These are phyloP conservation scores for Cotesia typhae DNA, from an alignment of 1,140 invertebrate genomes.

Conservation along the genomic window DNA sequence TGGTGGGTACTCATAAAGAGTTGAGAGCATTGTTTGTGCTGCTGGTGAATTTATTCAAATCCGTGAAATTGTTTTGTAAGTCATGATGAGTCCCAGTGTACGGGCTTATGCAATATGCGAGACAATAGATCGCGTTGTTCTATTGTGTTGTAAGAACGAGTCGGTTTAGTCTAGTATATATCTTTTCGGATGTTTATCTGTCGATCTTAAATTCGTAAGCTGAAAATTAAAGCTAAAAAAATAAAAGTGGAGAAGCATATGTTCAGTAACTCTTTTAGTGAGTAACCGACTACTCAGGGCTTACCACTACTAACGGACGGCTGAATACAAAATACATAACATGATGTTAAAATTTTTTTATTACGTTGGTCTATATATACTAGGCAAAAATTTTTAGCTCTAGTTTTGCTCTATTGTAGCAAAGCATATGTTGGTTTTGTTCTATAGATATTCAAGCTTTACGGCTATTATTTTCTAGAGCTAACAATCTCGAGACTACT, in stretches of 20 bases:
- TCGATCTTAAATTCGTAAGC: too few relatives aligned
- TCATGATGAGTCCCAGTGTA: too few relatives aligned
- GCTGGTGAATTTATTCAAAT: too few relatives aligned
- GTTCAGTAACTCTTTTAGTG: slow-evolving; percentile 20
- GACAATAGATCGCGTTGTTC: neutral
- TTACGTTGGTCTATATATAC: neutral
- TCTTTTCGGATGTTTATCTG: slow-evolving; percentile 7
- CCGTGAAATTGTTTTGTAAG: too few relatives aligned
- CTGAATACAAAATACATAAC: slow-evolving; percentile 30
- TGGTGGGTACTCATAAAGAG: too few relatives aligned
- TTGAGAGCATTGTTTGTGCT: too few relatives aligned
- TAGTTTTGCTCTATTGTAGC: neutral
- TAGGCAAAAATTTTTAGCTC: neutral
- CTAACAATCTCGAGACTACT: slow-evolving; percentile 39
- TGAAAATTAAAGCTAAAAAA: too few relatives aligned
- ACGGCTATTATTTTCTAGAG: slow-evolving; percentile 23
- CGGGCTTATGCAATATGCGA: neutral
- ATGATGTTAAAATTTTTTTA: too few relatives aligned
- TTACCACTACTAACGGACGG: slow-evolving; percentile 28
- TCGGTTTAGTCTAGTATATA: neutral
- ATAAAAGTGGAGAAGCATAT: slow-evolving; percentile 13
- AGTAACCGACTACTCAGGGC: neutral
- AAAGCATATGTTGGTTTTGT: too few relatives aligned
- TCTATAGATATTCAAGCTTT: slow-evolving; percentile 7
- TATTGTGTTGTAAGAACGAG: neutral